These are phyloP conservation scores for Colinus virginianus DNA, from an alignment of 2,113 vertebrate species.

Conservation along the genomic window DNA sequence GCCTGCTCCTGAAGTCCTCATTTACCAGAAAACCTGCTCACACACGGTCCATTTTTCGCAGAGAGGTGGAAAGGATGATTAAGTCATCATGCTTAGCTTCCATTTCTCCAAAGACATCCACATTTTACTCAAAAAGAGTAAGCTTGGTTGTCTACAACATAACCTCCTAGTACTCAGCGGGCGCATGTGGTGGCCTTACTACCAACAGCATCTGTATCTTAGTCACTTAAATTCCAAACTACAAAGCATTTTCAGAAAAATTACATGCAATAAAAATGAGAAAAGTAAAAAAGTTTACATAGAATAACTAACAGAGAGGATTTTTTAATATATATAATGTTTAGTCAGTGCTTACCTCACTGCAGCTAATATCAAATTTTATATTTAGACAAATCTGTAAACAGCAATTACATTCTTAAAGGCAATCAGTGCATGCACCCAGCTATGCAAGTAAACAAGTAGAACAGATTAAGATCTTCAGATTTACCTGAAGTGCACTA, in stretches of 20 bases:
- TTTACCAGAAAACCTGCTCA: neutral
- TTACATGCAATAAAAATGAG: neutral
- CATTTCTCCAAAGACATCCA: neutral
- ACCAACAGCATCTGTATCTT: neutral
- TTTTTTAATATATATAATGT: neutral
- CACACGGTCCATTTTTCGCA: neutral
- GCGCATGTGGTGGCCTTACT: fast-evolving
- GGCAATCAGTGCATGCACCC: neutral
- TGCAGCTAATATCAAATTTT: neutral
- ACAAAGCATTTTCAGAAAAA: neutral
- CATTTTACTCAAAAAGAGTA: neutral
- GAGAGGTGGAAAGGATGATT: neutral
- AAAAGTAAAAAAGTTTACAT: neutral
- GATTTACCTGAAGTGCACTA: neutral
- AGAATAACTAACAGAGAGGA: neutral
- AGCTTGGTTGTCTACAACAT: neutral
- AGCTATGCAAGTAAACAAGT: neutral
- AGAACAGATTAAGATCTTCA: neutral
- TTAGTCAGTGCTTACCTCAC: neutral
- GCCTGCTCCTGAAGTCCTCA: neutral
- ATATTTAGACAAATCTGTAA: slow-evolving; percentile 13
- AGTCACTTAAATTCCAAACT: neutral
- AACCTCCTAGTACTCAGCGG: neutral
- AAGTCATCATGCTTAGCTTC: neutral
- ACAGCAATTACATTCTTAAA: neutral